Conservation (phyloP, 1,140 invertebrate genomes). For the Meloidogyne hapla region DNA sequence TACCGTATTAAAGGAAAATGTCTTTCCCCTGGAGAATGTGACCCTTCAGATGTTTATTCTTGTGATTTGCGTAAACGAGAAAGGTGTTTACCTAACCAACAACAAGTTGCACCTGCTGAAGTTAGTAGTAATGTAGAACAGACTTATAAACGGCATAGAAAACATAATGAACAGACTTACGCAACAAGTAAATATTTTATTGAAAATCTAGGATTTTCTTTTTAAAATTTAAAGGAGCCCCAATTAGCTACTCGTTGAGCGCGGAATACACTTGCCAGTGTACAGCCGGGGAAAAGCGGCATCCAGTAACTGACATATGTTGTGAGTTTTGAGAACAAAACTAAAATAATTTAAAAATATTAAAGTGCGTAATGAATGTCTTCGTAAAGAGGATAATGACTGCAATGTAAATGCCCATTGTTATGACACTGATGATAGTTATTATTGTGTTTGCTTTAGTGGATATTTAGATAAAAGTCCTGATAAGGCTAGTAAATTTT, state of each 20-base stretch:
- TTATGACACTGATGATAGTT: constrained; percentile 62
- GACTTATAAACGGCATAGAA: background rate
- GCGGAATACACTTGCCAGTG: constrained; percentile 62
- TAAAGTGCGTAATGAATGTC: constrained; percentile 60
- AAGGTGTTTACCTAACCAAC: constrained; percentile 43
- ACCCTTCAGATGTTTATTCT: constrained; percentile 46
- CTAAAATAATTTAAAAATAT: background rate
- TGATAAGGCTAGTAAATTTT: constrained; percentile 30
- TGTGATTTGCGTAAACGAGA: constrained; percentile 61
- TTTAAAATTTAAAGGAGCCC: background rate
- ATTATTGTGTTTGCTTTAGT: constrained; percentile 54
- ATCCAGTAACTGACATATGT: constrained; percentile 60
- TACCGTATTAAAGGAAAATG: constrained; percentile 45
- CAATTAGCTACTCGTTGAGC: constrained; percentile 17
- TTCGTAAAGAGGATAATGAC: constrained; percentile 51
- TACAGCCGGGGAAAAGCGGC: constrained; percentile 48
- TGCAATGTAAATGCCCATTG: constrained; percentile 55
- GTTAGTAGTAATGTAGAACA: background rate
- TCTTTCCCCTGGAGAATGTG: constrained; percentile 55
- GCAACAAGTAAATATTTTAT: constrained; percentile 10
- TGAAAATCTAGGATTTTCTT: background rate
- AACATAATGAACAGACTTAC: constrained; percentile 12
- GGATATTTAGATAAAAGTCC: constrained; percentile 56
- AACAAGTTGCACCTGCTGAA: background rate
- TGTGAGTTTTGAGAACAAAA: constrained; percentile 37